A percentile compares a stretch with the other conserved stretches of the same genome.
phyloP scores from a whole-genome alignment of 2,888 invertebrate genomes.

The Agrochola litura region DNA sequence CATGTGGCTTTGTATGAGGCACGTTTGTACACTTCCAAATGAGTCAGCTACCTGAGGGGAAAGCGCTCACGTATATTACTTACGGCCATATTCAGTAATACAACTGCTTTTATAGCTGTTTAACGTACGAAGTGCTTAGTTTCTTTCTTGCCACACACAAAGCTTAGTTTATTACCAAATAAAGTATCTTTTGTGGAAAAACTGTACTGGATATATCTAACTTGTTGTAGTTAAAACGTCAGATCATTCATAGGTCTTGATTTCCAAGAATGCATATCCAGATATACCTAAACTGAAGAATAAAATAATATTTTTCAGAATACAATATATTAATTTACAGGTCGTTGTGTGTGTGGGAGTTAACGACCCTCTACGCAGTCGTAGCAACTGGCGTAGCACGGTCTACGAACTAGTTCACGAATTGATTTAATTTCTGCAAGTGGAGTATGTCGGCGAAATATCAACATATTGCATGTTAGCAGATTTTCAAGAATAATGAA shows the following conservation, averaged over 20 bases:
- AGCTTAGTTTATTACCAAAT: slow-evolving; percentile 6
- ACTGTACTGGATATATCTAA: neutral
- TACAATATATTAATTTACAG: neutral
- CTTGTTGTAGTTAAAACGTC: neutral
- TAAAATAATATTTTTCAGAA: neutral
- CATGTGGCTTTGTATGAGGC: slow-evolving; percentile 39
- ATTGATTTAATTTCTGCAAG: slow-evolving; percentile 7
- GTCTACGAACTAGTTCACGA: slow-evolving; percentile 23
- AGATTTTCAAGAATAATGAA: neutral
- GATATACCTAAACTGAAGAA: neutral
- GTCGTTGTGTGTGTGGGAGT: slow-evolving; percentile 4
- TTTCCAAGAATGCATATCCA: neutral
- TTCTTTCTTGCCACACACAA: slow-evolving; percentile 20
- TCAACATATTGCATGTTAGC: neutral
- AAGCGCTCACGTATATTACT: slow-evolving; percentile 55
- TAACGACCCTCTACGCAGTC: slow-evolving; percentile 6
- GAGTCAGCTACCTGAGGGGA: slow-evolving; percentile 51
- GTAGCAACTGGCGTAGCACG: slow-evolving; percentile 24
- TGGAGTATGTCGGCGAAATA: neutral
- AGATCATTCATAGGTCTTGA: neutral
- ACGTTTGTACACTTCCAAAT: slow-evolving; percentile 51
- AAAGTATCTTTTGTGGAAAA: neutral
- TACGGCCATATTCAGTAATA: slow-evolving; percentile 50
- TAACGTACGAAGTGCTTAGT: slow-evolving; percentile 27
- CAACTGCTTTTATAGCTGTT: slow-evolving; percentile 56